phyloP scores from a whole-genome alignment of 2,888 invertebrate species.

The Myopa testacea region DNA sequence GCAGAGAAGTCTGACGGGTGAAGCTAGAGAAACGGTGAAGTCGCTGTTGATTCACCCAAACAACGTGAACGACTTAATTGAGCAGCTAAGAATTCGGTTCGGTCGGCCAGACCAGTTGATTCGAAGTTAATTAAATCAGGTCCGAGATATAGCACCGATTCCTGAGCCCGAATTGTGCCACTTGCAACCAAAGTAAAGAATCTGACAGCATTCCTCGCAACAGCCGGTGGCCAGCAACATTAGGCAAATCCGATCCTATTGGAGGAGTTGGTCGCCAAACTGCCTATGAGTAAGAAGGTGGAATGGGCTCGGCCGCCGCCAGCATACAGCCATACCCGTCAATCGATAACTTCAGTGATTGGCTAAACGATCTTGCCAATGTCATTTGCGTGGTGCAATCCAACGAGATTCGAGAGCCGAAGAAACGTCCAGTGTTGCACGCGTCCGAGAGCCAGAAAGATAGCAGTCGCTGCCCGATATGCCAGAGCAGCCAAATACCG shows the following conservation, averaged over 20 bases:
- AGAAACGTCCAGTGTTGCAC: slow-evolving; percentile 4
- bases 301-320: slow-evolving; percentile 1
- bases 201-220: slow-evolving; percentile 11
- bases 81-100: no score
- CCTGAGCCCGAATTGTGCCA: neutral
- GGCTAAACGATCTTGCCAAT: neutral
- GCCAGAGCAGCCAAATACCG: neutral
- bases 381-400: neutral
- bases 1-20: neutral
- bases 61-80: no score
- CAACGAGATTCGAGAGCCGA: neutral
- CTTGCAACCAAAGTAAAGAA: neutral
- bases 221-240: slow-evolving; percentile 10
- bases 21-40: neutral
- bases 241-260: neutral
- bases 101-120: neutral
- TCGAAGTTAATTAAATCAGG: neutral
- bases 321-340: neutral
- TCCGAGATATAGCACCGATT: slow-evolving; percentile 1
- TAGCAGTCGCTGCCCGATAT: neutral
- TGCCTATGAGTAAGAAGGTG: neutral
- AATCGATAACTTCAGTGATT: neutral
- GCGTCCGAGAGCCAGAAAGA: neutral
- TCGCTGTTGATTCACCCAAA: no score
- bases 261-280: neutral